phyloP scores from a whole-genome alignment of 2,797 vertebrate genomes.

The Sarcophilus harrisii region DNA sequence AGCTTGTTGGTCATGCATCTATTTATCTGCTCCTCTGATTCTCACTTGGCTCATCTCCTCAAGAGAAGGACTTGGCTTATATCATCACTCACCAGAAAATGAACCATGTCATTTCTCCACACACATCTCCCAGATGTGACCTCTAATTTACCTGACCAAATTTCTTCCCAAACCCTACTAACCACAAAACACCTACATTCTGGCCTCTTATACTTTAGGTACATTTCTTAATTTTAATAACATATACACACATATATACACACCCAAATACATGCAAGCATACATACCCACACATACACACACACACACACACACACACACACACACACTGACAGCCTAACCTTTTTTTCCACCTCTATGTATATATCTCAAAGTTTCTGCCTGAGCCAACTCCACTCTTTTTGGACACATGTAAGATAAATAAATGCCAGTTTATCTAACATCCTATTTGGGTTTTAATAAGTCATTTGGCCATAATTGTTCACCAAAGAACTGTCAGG shows the following conservation, averaged over 20 bases:
- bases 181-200: background rate
- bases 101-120: background rate
- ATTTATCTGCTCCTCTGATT: background rate
- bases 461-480: background rate
- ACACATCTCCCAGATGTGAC: background rate
- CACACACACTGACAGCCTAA: background rate
- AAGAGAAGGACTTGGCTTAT: background rate
- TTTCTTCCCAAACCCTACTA: background rate
- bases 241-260: background rate
- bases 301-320: background rate
- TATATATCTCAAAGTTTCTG: background rate
- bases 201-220: background rate
- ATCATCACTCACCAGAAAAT: background rate
- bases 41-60: background rate
- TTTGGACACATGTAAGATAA: background rate
- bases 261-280: background rate
- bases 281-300: background rate
- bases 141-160: background rate
- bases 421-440: background rate
- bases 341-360: background rate
- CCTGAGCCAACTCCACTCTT: background rate
- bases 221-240: background rate
- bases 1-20: background rate
- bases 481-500: constrained; percentile 23
- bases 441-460: background rate